Evolutionary conservation across 2,797 vertebrate species (phyloP).

Genomic region (Brotula barbata): DNA sequence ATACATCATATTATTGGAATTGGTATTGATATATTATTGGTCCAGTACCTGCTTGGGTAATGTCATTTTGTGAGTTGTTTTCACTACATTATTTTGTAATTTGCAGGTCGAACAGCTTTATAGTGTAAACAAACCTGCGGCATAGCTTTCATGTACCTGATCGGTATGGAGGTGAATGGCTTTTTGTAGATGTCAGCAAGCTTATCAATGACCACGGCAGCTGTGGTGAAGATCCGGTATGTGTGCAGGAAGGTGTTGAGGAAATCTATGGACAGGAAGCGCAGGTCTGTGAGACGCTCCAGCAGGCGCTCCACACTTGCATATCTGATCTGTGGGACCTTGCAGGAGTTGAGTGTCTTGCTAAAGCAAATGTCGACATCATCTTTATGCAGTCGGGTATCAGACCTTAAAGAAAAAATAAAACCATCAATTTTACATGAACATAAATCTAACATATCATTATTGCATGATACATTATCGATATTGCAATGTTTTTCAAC

Average conservation of each 20-base stretch:
- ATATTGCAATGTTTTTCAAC: no score
- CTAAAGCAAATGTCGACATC: slow-evolving; percentile 99
- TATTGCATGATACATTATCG: no score
- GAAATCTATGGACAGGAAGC: slow-evolving; percentile 98
- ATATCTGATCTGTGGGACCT: slow-evolving; percentile 97
- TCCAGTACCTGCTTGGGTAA: no score
- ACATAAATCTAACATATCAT: no score
- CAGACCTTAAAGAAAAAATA: slow-evolving; percentile 89
- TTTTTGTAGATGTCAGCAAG: slow-evolving; percentile 95
- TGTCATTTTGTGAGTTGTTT: no score
- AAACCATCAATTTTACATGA: no score
- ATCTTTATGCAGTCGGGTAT: slow-evolving; percentile 95
- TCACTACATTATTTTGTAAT: no score
- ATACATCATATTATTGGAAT: no score
- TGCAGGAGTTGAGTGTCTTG: slow-evolving; percentile 99
- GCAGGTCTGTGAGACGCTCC: slow-evolving; percentile 94
- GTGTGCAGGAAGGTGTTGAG: slow-evolving; percentile 99
- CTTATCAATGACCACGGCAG: slow-evolving; percentile 91
- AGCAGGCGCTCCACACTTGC: slow-evolving; percentile 94
- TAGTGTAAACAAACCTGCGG: no score
- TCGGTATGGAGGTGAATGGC: slow-evolving; percentile 94
- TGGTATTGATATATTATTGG: no score
- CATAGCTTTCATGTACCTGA: no score
- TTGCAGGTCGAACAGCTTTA: no score
- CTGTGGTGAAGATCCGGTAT: slow-evolving; percentile 95